Evolutionary conservation across 2,797 vertebrate genomes (phyloP), one percentile per base, ranked within the genome.

Genomic region (Tenualosa ilisha): DNA sequence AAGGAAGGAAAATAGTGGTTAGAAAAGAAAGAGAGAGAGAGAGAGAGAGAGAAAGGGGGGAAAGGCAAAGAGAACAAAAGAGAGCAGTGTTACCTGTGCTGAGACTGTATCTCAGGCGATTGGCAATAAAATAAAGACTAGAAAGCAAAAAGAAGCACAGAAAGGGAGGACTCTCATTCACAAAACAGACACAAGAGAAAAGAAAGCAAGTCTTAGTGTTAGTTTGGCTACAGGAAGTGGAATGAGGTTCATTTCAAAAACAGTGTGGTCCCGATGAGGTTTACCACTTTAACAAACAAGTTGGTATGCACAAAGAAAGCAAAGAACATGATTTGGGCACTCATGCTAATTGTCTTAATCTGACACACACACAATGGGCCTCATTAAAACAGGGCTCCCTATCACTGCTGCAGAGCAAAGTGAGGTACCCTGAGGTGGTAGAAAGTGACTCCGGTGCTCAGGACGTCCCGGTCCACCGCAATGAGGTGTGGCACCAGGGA

Each of bases 371-470:
- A 65, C 63, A 65, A 15, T 3, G 15, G 51, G 51, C 51, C 51
- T 13, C 13, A 17, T 13, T 3, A 15, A 15, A 53, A 12, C 51
- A 53, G 3, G 15, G 12, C 12, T 8, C 6, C 22, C 59, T 24
- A 12, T 65, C 24, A 26, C 63, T 65, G 63, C 9, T 26, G 9
- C n/a, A 31, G 24, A 65, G 26, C 13, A 40, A 72, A 40, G 65
- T 37, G 12, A 72, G 86, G 86, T 93, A 99, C 98, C 97, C 95
- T 96, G 92, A 99, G 97, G 91, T 98, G 97, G 91, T 99, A 99
- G 8, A 99, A 95, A 87, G 97, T 96, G 2, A 99, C 96, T 63
- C 97, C 97, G 1, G 98, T 99, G 92, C 97, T 99, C 88, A 99
- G 96, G 81, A 99, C 96, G 3, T 99, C 98, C 7, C 97, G 93